Evolutionary conservation across 2,888 invertebrate genomes (phyloP).

Genomic region (Polylopha cassiicola): DNA sequence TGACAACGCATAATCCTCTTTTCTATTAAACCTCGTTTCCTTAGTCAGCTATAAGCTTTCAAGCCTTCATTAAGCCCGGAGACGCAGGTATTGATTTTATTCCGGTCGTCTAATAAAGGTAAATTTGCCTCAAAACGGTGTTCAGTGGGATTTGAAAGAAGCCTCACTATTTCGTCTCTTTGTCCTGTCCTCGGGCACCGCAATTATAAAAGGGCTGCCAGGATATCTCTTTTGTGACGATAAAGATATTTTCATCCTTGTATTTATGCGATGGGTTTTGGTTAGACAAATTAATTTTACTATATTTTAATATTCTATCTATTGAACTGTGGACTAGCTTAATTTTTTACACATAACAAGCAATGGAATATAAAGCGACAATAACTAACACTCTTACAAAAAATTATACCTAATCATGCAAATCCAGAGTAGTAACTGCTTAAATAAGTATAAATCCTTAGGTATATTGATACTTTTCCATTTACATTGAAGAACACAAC

Average conservation of each 20-base stretch:
- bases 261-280: slow-evolving; percentile 16
- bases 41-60: slow-evolving; percentile 60
- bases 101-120: slow-evolving; percentile 58
- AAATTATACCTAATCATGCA: too few species aligned
- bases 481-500: too few species aligned
- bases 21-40: slow-evolving; percentile 46
- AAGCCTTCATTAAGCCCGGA: slow-evolving; percentile 60
- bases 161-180: slow-evolving; percentile 45
- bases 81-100: slow-evolving; percentile 60
- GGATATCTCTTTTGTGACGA: slow-evolving; percentile 37
- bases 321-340: background rate
- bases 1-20: slow-evolving; percentile 48
- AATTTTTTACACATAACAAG: too few species aligned
- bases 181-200: slow-evolving; percentile 37
- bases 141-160: slow-evolving; percentile 47
- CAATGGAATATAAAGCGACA: too few species aligned
- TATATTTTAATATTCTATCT: background rate
- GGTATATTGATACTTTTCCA: too few species aligned
- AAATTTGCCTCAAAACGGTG: slow-evolving; percentile 50
- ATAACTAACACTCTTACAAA: too few species aligned
- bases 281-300: too few species aligned
- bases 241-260: slow-evolving; percentile 35
- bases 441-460: too few species aligned
- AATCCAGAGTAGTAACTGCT: too few species aligned
- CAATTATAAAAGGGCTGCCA: slow-evolving; percentile 45